phyloP scores from a whole-genome alignment of 2,888 invertebrate species.

The Hydroisotoma schaefferi region DNA sequence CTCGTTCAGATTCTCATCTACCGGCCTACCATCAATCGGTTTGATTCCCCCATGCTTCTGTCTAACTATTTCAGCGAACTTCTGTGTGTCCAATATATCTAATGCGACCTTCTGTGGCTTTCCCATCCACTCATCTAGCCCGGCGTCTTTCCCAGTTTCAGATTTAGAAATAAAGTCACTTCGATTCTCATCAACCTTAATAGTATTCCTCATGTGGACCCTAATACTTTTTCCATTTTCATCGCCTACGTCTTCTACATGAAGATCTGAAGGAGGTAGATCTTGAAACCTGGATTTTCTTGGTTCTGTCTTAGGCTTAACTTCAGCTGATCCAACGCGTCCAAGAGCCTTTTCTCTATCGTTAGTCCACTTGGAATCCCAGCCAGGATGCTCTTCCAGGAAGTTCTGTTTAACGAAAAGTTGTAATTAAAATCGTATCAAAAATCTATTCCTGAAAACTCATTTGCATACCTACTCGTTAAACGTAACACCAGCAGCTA shows the following conservation, averaged over 20 bases:
- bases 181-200: slow-evolving; percentile 38
- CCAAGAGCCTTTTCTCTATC: slow-evolving; percentile 71
- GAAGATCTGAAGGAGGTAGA: background rate
- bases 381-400: slow-evolving; percentile 77
- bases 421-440: background rate
- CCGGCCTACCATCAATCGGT: slow-evolving; percentile 16
- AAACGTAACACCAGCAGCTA: slow-evolving; percentile 10
- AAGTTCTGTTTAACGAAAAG: slow-evolving; percentile 64
- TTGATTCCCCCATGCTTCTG: slow-evolving; percentile 42
- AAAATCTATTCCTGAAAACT: background rate
- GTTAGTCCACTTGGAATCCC: slow-evolving; percentile 82
- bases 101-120: slow-evolving; percentile 41
- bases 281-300: slow-evolving; percentile 28
- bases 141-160: slow-evolving; percentile 15
- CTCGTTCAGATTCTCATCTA: background rate
- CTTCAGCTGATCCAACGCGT: slow-evolving; percentile 52
- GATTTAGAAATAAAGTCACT: slow-evolving; percentile 12
- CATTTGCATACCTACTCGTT: slow-evolving; percentile 15
- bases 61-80: slow-evolving; percentile 48
- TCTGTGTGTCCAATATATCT: slow-evolving; percentile 48
- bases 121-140: slow-evolving; percentile 48
- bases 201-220: slow-evolving; percentile 47
- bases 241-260: slow-evolving; percentile 15
- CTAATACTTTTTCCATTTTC: slow-evolving; percentile 45
- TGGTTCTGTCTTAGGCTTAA: background rate